These are phyloP conservation scores for Acromyrmex heyeri DNA, from an alignment of 1,140 invertebrate genomes.

Conservation along the genomic window DNA sequence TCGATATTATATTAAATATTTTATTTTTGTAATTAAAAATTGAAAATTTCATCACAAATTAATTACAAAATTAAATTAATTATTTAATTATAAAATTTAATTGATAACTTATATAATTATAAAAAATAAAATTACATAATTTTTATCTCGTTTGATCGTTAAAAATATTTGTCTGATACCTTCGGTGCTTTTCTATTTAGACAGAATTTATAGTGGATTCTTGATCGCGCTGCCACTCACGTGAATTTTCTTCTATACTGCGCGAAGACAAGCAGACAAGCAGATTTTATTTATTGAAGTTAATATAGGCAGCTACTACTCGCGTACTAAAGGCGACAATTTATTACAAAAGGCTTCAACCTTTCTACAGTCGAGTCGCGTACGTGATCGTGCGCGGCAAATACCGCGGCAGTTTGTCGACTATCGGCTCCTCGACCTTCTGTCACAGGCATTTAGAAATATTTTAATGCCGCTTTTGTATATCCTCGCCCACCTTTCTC, in stretches of 20 bases:
- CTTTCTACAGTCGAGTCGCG: slow-evolving; percentile 68
- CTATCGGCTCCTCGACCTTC: slow-evolving; percentile 40
- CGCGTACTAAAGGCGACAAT: slow-evolving; percentile 19
- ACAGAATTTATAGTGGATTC: not conserved
- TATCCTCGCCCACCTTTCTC: slow-evolving; percentile 75
- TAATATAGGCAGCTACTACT: slow-evolving; percentile 13
- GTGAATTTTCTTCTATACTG: slow-evolving; percentile 16
- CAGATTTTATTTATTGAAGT: slow-evolving; percentile 23
- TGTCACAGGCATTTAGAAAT: slow-evolving; percentile 74
- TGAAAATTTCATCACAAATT: not conserved
- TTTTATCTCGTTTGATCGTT: not conserved
- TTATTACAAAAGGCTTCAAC: slow-evolving; percentile 20
- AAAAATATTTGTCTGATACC: not conserved
- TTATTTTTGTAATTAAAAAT: not conserved
- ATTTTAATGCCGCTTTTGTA: slow-evolving; percentile 85
- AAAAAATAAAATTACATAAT: not conserved
- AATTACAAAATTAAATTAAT: not conserved
- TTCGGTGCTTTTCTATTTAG: not conserved
- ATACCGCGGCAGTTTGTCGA: slow-evolving; percentile 57
- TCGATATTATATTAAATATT: not conserved
- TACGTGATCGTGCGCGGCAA: slow-evolving; percentile 49
- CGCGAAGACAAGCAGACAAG: not conserved
- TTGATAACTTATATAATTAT: not conserved
- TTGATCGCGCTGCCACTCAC: slow-evolving; percentile 1
- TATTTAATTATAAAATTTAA: not conserved